Conservation (phyloP, 2,888 invertebrate genomes). For the Entomobrya multifasciata region DNA sequence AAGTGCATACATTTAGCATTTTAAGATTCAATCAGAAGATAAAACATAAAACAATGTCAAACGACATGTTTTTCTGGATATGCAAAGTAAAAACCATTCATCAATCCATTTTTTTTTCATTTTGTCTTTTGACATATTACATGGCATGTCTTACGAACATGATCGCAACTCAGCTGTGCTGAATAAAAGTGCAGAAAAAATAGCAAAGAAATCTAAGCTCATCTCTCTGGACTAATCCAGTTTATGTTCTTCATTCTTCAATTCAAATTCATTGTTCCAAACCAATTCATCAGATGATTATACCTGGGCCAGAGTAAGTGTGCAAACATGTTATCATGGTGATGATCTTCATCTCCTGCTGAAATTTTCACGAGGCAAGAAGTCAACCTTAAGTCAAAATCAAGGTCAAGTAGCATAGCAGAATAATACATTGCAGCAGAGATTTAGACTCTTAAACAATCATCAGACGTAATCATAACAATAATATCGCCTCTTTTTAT, state of each 20-base stretch:
- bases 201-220: background rate
- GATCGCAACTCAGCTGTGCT: background rate
- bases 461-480: background rate
- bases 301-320: background rate
- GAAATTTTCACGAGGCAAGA: background rate
- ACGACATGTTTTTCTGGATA: background rate
- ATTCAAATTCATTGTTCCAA: conserved; percentile 10
- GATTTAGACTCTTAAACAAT: conserved; percentile 15
- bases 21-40: background rate
- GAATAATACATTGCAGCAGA: too few species aligned
- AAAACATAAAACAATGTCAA: background rate
- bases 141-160: background rate
- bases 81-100: conserved; percentile 20
- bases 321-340: conserved; percentile 21
- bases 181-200: too few species aligned
- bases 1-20: too few species aligned
- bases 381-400: conserved; percentile 29
- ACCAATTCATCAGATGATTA: conserved; percentile 45
- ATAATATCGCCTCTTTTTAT: background rate
- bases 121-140: too few species aligned
- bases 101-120: background rate
- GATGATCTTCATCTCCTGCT: conserved; percentile 1
- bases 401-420: conserved; percentile 52
- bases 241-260: conserved; percentile 3
- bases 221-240: too few species aligned